These are phyloP conservation scores for Delia radicum DNA, from an alignment of 1,140 invertebrate genomes.

Conservation along the genomic window DNA sequence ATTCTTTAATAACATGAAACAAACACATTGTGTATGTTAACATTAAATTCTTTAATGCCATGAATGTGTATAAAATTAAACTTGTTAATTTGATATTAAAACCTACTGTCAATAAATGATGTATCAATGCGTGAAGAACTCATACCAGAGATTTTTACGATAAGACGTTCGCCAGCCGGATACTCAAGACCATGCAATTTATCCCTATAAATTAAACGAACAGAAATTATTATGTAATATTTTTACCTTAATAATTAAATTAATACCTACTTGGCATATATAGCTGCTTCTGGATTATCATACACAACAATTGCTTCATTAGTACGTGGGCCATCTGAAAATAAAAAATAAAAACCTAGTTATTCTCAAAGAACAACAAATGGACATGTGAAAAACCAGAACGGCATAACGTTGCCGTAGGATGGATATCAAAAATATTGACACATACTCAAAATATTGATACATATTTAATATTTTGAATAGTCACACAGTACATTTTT, in stretches of 20 bases:
- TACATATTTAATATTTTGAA: too few relatives aligned
- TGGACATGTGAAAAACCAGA: too few relatives aligned
- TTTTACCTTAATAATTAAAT: not conserved
- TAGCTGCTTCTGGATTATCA: conserved; percentile 71
- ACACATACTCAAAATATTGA: too few relatives aligned
- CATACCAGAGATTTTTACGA: conserved; percentile 67
- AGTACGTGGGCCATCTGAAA: conserved; percentile 48
- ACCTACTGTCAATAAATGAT: conserved; percentile 51
- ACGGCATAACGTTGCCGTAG: too few relatives aligned
- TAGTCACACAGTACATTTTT: too few relatives aligned
- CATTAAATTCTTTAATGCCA: too few relatives aligned
- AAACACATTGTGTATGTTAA: too few relatives aligned
- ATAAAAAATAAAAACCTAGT: not conserved
- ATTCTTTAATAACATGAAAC: too few relatives aligned
- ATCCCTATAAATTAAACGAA: conserved; percentile 60
- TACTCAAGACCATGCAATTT: conserved; percentile 88
- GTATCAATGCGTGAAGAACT: conserved; percentile 51
- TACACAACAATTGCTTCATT: conserved; percentile 68
- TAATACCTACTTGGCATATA: conserved; percentile 62
- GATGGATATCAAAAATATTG: too few relatives aligned
- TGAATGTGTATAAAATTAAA: not conserved
- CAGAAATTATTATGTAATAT: not conserved
- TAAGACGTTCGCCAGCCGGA: conserved; percentile 77
- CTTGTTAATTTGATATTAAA: not conserved
- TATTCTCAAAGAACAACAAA: not conserved